Evolutionary conservation across 2,888 invertebrate genomes (phyloP), one percentile per base, ranked within the genome.

Genomic region (Linyphia triangularis): DNA sequence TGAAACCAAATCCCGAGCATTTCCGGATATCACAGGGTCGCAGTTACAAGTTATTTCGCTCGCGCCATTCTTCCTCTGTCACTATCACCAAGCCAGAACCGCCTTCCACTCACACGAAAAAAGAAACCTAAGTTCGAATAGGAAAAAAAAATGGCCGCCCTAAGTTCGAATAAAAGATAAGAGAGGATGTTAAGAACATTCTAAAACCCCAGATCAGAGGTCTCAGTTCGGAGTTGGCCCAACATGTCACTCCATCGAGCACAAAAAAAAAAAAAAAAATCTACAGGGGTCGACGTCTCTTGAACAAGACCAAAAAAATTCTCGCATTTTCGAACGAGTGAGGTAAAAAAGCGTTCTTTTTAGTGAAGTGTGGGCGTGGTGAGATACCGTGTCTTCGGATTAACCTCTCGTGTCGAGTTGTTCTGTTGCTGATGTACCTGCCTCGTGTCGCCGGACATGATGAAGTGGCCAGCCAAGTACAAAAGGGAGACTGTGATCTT

Each of bases 341-440:
- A 13, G 5, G 57, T 7, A 57, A 22, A 51, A 70, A 33, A 33
- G 33, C 33, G n/a, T 51, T 51, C 51, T 51, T 51, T 51, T 33
- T 33, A 6, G 5, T 51, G n/a, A 81, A 86, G 86, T 81, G 86
- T 75, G 37, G 86, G 81, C 67, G 81, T 81, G 86, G 86, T 65
- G 75, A 72, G 77, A 65, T 65, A 57, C 65, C 67, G 33, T 59
- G 43, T 51, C 59, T 72, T 59, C 73, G 73, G 73, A 73, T 73
- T 73, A 73, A 73, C 73, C 73, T 59, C 51, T 51, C 51, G 51
- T 16, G 51, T 16, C n/a, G 51, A 16, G 13, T 13, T 51, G 51
- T 51, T 51, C 51, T n/a, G 13, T 5, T 13, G n/a, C 13, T 51
- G 9, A 16, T 51, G 51, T 16, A 51, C 16, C 33, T 33, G 33